Conservation (phyloP, 2,888 invertebrate species). For the Gortyna flavago region DNA sequence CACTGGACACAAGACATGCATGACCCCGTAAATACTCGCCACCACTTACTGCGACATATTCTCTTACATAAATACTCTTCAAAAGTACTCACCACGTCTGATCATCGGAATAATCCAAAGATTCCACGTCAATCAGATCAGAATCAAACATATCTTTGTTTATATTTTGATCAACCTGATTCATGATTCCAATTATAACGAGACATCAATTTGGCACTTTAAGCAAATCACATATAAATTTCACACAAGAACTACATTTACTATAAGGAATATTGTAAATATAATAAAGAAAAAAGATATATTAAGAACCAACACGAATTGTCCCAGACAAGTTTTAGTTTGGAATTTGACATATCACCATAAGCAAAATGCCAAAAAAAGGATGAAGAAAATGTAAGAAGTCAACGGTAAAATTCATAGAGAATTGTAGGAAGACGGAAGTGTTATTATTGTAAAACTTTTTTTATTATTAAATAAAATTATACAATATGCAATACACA, state of each 20-base stretch:
- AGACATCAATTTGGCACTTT: slow-evolving; percentile 89
- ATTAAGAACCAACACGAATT: slow-evolving; percentile 84
- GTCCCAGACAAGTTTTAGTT: slow-evolving; percentile 85
- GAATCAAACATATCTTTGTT: slow-evolving; percentile 89
- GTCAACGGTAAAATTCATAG: slow-evolving; percentile 84
- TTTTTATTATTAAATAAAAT: too few species aligned
- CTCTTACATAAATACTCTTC: slow-evolving; percentile 45
- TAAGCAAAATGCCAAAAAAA: slow-evolving; percentile 79
- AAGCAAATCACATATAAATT: slow-evolving; percentile 83
- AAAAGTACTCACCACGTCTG: slow-evolving; percentile 90
- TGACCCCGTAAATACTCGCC: slow-evolving; percentile 58
- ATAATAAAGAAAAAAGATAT: slow-evolving; percentile 81
- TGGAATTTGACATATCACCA: slow-evolving; percentile 87
- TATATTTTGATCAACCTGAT: slow-evolving; percentile 89
- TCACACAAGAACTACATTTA: slow-evolving; percentile 83
- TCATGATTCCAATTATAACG: slow-evolving; percentile 83
- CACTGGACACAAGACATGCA: slow-evolving; percentile 66
- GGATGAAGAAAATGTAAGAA: slow-evolving; percentile 68
- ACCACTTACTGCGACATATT: slow-evolving; percentile 33
- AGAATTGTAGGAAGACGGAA: slow-evolving; percentile 35
- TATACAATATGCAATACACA: too few species aligned
- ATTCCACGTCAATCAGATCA: slow-evolving; percentile 90
- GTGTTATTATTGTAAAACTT: background rate
- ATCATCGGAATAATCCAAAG: slow-evolving; percentile 89
- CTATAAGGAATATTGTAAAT: slow-evolving; percentile 81